phyloP scores from a whole-genome alignment of 2,888 invertebrate genomes.

The Papilio demoleus region DNA sequence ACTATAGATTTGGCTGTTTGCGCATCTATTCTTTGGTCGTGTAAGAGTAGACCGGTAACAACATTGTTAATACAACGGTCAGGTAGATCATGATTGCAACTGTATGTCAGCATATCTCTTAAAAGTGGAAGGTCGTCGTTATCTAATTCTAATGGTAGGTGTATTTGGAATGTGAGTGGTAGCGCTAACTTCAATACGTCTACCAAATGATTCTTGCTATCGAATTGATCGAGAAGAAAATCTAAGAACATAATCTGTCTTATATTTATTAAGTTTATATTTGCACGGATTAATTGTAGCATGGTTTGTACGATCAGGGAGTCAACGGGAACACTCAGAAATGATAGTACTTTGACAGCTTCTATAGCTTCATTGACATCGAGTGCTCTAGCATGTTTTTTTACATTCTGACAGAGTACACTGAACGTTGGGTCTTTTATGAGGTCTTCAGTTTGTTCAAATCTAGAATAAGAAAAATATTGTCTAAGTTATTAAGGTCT shows the following conservation, averaged over 20 bases:
- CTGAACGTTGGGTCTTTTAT: constrained; percentile 82
- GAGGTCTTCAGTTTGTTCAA: constrained; percentile 66
- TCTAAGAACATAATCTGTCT: constrained; percentile 85
- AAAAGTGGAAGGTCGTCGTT: constrained; percentile 77
- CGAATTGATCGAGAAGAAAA: constrained; percentile 80
- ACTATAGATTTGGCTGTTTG: constrained; percentile 80
- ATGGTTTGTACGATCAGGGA: constrained; percentile 85
- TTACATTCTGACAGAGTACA: constrained; percentile 83
- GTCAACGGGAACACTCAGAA: constrained; percentile 82
- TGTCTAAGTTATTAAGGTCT: no score
- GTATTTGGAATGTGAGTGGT: constrained; percentile 86
- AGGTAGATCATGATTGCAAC: constrained; percentile 76
- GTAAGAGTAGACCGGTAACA: constrained; percentile 76
- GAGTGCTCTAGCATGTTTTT: constrained; percentile 79
- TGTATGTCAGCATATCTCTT: constrained; percentile 81
- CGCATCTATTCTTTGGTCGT: constrained; percentile 70
- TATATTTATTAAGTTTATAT: constrained; percentile 84
- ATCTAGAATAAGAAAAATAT: constrained; percentile 50
- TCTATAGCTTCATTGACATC: constrained; percentile 82
- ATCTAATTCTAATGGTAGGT: constrained; percentile 84
- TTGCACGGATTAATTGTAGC: constrained; percentile 84
- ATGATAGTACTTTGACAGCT: constrained; percentile 83
- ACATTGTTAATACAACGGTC: constrained; percentile 80
- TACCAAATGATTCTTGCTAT: constrained; percentile 80
- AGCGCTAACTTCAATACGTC: constrained; percentile 86